phyloP scores from a whole-genome alignment of 2,888 invertebrate species.

The Siphlonurus alternatus region DNA sequence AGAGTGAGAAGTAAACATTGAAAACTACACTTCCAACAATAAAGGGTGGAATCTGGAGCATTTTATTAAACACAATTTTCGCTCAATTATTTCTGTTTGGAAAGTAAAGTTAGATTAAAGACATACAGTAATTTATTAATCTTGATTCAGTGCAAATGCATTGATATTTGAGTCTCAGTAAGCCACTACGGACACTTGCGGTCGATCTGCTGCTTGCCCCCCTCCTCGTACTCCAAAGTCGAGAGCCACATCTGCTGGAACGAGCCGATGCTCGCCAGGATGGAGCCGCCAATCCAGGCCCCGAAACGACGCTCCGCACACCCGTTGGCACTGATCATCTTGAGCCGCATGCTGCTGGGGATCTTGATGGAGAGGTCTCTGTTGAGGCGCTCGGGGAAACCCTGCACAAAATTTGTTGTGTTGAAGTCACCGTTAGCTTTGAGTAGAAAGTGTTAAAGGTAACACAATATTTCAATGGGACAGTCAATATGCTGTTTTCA shows the following conservation, averaged over 20 bases:
- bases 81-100: too few relatives aligned
- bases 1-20: too few relatives aligned
- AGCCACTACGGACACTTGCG: conserved; percentile 83
- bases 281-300: conserved; percentile 98
- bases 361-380: conserved; percentile 71
- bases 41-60: too few relatives aligned
- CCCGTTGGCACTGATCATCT: conserved; percentile 82
- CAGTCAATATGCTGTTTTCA: too few relatives aligned
- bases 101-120: too few relatives aligned
- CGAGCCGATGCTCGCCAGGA: conserved; percentile 92
- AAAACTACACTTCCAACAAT: too few relatives aligned
- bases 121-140: too few relatives aligned
- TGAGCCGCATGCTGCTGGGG: conserved; percentile 85
- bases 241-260: conserved; percentile 99
- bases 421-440: too few relatives aligned
- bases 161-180: too few relatives aligned
- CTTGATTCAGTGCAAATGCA: too few relatives aligned
- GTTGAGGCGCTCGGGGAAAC: conserved; percentile 86
- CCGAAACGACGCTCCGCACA: conserved; percentile 86
- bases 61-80: too few relatives aligned
- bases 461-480: neutral
- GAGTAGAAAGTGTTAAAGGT: neutral
- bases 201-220: conserved; percentile 92
- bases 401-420: conserved; percentile 32
- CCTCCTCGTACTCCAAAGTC: conserved; percentile 97